Percentiles rank a stretch among this genome's conserved stretches.
Evolutionary conservation across 2,888 invertebrate species (phyloP).

Genomic region (Mamestra brassicae): DNA sequence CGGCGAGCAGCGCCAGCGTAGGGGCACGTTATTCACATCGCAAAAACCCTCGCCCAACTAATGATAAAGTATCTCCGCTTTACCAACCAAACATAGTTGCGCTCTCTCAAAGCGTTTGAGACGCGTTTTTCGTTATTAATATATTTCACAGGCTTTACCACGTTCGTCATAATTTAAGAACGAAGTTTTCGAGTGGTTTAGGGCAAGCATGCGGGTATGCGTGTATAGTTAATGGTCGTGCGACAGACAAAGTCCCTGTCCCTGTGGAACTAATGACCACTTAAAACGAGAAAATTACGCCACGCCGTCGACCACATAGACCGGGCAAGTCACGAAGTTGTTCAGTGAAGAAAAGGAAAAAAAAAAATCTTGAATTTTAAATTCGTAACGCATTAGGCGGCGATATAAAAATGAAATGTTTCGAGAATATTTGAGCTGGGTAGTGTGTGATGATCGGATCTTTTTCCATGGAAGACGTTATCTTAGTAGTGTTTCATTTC

Average conservation of each 20-base stretch:
- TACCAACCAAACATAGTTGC: constrained; percentile 50
- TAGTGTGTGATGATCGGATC: constrained; percentile 53
- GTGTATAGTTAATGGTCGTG: constrained; percentile 84
- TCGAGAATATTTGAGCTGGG: constrained; percentile 36
- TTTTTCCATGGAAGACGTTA: constrained; percentile 63
- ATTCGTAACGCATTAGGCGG: constrained; percentile 69
- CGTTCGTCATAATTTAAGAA: constrained; percentile 67
- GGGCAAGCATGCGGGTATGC: constrained; percentile 74
- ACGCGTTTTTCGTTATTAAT: constrained; percentile 44
- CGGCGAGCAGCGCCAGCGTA: constrained; percentile 73
- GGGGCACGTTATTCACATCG: constrained; percentile 75
- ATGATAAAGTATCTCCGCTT: constrained; percentile 73
- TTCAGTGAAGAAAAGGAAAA: constrained; percentile 71
- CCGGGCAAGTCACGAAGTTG: constrained; percentile 85
- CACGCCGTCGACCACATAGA: constrained; percentile 78
- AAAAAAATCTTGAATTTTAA: constrained; percentile 68
- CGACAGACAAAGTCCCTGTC: constrained; percentile 84
- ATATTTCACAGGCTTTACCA: constrained; percentile 50
- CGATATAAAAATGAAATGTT: constrained; percentile 60
- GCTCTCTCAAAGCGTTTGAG: constrained; percentile 55
- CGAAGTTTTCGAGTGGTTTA: constrained; percentile 70
- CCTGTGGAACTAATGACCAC: constrained; percentile 88
- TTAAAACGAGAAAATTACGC: constrained; percentile 87
- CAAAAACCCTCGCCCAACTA: constrained; percentile 78
- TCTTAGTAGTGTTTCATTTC: constrained; percentile 69